These are phyloP conservation scores for Cydia pomonella DNA, from an alignment of 1,140 invertebrate genomes.

Conservation along the genomic window DNA sequence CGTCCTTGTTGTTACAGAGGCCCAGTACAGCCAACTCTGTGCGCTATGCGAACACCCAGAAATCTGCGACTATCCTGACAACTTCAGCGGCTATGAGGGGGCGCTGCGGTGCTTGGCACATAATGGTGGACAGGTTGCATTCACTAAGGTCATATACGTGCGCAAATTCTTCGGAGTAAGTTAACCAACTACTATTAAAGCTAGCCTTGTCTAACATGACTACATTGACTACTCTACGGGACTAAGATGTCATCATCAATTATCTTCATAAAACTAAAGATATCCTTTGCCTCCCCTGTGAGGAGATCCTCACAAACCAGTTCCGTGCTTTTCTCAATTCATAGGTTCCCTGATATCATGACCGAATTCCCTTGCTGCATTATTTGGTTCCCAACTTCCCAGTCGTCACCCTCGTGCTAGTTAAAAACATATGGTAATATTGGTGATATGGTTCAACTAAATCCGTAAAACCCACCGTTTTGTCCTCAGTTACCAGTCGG, in stretches of 20 bases:
- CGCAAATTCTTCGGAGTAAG: conserved; percentile 87
- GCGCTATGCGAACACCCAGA: conserved; percentile 86
- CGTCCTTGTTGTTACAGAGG: conserved; percentile 78
- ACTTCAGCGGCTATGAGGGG: conserved; percentile 91
- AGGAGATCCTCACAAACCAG: too few relatives aligned
- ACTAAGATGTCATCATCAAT: conserved; percentile 12
- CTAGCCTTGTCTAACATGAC: background rate
- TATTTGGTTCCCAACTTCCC: too few relatives aligned
- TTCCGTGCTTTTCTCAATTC: too few relatives aligned
- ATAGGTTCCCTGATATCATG: too few relatives aligned
- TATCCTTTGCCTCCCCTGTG: too few relatives aligned
- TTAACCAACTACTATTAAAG: conserved; percentile 33
- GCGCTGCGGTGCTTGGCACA: conserved; percentile 90
- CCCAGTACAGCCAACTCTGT: conserved; percentile 87
- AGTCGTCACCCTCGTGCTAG: too few relatives aligned
- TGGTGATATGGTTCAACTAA: too few relatives aligned
- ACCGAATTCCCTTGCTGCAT: too few relatives aligned
- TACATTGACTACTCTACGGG: too few relatives aligned
- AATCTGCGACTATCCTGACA: conserved; percentile 90
- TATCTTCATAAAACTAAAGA: too few relatives aligned
- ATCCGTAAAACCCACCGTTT: background rate
- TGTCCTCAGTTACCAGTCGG: conserved; percentile 81
- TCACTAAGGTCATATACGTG: conserved; percentile 90
- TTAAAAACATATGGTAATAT: too few relatives aligned
- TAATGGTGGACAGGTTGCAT: conserved; percentile 90